These are phyloP conservation scores for Pheosia tremula DNA, from an alignment of 2,888 invertebrate species.

Conservation along the genomic window DNA sequence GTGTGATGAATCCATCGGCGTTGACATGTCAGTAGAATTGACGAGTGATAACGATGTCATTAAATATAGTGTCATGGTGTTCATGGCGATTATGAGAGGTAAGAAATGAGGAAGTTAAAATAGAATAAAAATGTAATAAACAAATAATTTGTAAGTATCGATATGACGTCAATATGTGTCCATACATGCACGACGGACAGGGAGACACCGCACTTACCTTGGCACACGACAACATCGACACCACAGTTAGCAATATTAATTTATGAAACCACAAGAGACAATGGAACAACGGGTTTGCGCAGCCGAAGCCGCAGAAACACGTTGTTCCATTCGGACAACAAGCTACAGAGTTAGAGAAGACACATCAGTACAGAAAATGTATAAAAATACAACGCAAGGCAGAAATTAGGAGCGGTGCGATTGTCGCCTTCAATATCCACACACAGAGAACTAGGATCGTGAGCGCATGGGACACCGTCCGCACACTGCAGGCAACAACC, in stretches of 20 bases:
- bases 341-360: conserved; percentile 70
- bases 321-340: conserved; percentile 73
- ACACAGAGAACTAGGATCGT: conserved; percentile 52
- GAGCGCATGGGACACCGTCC: conserved; percentile 63
- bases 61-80: conserved; percentile 70
- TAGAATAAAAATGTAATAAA: conserved; percentile 54
- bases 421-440: conserved; percentile 78
- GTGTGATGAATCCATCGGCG: conserved; percentile 62
- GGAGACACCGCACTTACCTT: conserved; percentile 80
- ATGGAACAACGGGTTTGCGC: conserved; percentile 73
- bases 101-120: conserved; percentile 68
- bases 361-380: conserved; percentile 67
- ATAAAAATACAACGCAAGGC: conserved; percentile 78
- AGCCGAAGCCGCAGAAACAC: conserved; percentile 52
- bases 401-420: conserved; percentile 78
- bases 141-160: conserved; percentile 53
- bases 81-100: conserved; percentile 74
- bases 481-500: conserved; percentile 79
- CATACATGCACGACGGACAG: conserved; percentile 72
- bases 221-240: conserved; percentile 50
- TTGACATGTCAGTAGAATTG: conserved; percentile 44
- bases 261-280: conserved; percentile 54
- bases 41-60: conserved; percentile 65
- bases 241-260: conserved; percentile 50
- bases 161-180: conserved; percentile 56